Evolutionary conservation across 2,113 vertebrate species (phyloP).

Genomic region (Ctenodactylus gundi): DNA sequence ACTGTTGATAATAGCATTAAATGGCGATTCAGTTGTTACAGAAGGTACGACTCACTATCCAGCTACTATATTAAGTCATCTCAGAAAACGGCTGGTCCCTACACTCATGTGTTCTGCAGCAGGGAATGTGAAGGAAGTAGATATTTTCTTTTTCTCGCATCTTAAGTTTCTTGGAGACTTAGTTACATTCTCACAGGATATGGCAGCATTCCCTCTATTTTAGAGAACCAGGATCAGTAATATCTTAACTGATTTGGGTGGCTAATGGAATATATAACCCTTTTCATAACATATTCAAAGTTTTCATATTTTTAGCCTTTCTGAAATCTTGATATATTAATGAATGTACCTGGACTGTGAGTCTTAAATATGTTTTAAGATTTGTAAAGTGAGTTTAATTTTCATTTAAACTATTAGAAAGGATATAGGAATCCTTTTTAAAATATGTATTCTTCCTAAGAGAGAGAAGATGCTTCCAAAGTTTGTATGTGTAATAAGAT

Average conservation of each 20-base stretch:
- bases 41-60: constrained; percentile 87
- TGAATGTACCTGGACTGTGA: background rate
- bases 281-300: background rate
- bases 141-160: constrained; percentile 54
- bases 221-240: background rate
- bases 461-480: constrained; percentile 14
- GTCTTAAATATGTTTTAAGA: constrained; percentile 3
- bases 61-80: constrained; percentile 86
- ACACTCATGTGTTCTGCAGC: background rate
- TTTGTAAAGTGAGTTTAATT: constrained; percentile 52
- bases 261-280: background rate
- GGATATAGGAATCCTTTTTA: constrained; percentile 5
- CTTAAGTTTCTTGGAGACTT: constrained; percentile 57
- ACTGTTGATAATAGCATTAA: constrained; percentile 90
- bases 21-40: constrained; percentile 86
- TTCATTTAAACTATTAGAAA: constrained; percentile 38
- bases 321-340: constrained; percentile 37
- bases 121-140: background rate
- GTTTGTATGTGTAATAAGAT: background rate
- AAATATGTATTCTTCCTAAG: constrained; percentile 32
- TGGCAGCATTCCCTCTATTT: constrained; percentile 11
- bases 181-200: background rate
- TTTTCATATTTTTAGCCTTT: constrained; percentile 10
- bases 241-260: background rate
- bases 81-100: constrained; percentile 77